These are phyloP conservation scores for Garrulus glandarius DNA, from an alignment of 2,797 vertebrate genomes.

Conservation along the genomic window DNA sequence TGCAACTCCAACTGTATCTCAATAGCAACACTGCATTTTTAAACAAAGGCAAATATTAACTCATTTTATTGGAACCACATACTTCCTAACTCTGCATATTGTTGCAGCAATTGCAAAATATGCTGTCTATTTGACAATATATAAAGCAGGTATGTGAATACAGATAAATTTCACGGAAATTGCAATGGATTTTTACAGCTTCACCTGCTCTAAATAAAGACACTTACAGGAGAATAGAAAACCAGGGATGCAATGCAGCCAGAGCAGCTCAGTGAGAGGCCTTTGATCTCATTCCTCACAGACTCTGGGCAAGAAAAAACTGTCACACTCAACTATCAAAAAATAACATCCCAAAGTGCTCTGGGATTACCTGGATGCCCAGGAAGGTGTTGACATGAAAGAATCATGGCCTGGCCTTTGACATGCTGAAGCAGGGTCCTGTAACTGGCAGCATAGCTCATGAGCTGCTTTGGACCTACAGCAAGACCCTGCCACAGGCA, in stretches of 20 bases:
- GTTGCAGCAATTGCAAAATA: not conserved
- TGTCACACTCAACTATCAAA: not conserved
- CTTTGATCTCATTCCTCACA: not conserved
- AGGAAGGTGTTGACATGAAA: not conserved
- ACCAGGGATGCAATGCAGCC: not conserved
- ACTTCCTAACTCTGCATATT: not conserved
- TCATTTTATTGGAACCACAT: not conserved
- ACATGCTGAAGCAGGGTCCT: not conserved
- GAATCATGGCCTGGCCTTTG: not conserved
- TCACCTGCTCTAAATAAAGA: not conserved
- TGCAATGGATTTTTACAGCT: not conserved
- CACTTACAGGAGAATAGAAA: not conserved
- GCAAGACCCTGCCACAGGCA: not conserved
- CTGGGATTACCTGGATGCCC: not conserved
- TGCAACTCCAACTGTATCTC: not conserved
- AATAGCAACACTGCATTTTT: not conserved
- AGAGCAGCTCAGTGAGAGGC: not conserved
- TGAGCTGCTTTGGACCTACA: not conserved
- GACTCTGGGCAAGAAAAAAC: not conserved
- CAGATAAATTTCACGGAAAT: not conserved
- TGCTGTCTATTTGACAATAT: not conserved
- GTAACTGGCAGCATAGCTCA: not conserved
- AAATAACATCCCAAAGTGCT: not conserved
- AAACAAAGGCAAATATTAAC: not conserved
- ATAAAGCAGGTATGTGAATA: rapidly evolving